Conservation (phyloP, 1,140 invertebrate species). For the Heterodera carotae region DNA sequence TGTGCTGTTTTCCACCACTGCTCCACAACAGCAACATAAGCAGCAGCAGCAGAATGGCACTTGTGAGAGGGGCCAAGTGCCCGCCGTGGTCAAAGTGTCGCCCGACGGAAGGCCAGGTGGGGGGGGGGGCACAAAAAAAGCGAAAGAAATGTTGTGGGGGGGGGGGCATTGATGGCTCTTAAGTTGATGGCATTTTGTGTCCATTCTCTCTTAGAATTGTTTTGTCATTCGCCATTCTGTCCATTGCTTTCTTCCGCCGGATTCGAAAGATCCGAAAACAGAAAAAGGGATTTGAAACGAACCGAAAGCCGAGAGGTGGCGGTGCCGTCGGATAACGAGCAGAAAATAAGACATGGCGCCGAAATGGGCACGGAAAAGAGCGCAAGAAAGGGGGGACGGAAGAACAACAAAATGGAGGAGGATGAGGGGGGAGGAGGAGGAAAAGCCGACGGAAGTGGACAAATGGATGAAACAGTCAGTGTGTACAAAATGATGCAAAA, state of each 20-base stretch:
- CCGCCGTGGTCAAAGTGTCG: neutral
- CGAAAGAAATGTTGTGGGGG: neutral
- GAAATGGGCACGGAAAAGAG: no score
- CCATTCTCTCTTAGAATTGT: neutral
- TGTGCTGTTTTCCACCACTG: neutral
- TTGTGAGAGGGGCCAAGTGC: neutral
- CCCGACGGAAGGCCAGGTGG: constrained; percentile 9
- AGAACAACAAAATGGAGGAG: no score
- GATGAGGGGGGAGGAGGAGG: neutral
- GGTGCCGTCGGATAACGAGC: no score
- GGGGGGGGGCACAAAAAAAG: neutral
- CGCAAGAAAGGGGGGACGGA: no score
- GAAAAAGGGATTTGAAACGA: no score
- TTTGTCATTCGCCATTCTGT: neutral
- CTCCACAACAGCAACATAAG: neutral
- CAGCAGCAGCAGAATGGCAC: no score
- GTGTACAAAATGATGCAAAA: neutral
- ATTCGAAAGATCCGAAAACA: neutral
- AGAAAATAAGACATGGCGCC: no score
- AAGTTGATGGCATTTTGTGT: no score
- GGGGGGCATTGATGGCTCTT: neutral
- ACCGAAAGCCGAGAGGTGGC: no score
- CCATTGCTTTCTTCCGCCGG: neutral
- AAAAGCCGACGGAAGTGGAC: neutral
- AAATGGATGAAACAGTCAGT: neutral